phyloP scores from a whole-genome alignment of 2,113 vertebrate genomes.

The Toxotes jaculatrix region DNA sequence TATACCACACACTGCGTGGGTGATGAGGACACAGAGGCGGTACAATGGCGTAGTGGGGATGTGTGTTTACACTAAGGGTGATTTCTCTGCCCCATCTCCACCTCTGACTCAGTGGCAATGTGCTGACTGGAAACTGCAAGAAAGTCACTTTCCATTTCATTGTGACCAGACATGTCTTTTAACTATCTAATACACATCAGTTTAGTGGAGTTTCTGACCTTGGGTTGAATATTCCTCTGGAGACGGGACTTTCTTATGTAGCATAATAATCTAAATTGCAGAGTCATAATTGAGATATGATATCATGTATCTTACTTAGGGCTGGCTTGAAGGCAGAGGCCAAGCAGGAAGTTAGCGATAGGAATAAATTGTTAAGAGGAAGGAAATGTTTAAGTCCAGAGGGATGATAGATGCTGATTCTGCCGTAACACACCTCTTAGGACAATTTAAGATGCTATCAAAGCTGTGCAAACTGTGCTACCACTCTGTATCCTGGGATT shows the following conservation, averaged over 20 bases:
- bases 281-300: slow-evolving; percentile 79
- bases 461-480: slow-evolving; percentile 24
- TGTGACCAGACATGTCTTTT: slow-evolving; percentile 27
- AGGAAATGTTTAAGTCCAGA: slow-evolving; percentile 85
- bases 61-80: slow-evolving; percentile 69
- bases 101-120: slow-evolving; percentile 59
- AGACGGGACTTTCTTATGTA: slow-evolving; percentile 46
- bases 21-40: slow-evolving; percentile 53
- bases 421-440: slow-evolving; percentile 59
- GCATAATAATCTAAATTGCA: slow-evolving; percentile 75
- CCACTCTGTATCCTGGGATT: neutral
- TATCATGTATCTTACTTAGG: slow-evolving; percentile 73
- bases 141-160: slow-evolving; percentile 50
- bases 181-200: slow-evolving; percentile 12
- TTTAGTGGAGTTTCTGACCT: slow-evolving; percentile 44
- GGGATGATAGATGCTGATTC: slow-evolving; percentile 74
- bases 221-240: slow-evolving; percentile 41
- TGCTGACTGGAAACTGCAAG: slow-evolving; percentile 55
- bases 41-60: slow-evolving; percentile 47
- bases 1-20: slow-evolving; percentile 74
- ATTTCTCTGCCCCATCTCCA: slow-evolving; percentile 43
- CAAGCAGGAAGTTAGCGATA: slow-evolving; percentile 80
- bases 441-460: slow-evolving; percentile 46
- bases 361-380: slow-evolving; percentile 83
- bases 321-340: slow-evolving; percentile 71